A percentile compares a stretch with the other conserved stretches of the same genome.
Evolutionary conservation across 2,113 vertebrate genomes (phyloP).

Genomic region (Acrocephalus kingi): DNA sequence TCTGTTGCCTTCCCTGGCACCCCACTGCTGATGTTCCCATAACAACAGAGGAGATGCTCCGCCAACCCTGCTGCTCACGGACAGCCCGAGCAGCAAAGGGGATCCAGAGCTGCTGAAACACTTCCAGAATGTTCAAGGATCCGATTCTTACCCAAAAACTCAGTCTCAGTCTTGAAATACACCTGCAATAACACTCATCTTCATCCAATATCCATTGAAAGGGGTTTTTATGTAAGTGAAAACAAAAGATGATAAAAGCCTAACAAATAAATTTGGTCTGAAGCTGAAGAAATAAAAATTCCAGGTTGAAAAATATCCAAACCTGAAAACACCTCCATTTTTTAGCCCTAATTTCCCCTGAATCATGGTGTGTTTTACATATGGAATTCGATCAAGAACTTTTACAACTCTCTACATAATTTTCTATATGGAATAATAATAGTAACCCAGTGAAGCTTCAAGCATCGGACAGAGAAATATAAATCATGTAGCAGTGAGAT

Average conservation of each 20-base stretch:
- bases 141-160: background rate
- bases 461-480: background rate
- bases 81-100: background rate
- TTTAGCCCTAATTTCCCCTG: background rate
- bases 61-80: accelerated
- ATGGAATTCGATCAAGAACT: background rate
- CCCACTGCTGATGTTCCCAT: background rate
- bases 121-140: background rate
- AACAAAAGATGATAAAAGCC: background rate
- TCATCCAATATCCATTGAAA: background rate
- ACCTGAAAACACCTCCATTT: background rate
- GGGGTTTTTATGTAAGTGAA: background rate
- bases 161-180: background rate
- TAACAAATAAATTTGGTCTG: background rate
- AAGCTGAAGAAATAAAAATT: background rate
- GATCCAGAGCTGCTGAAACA: background rate
- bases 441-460: background rate
- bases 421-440: background rate
- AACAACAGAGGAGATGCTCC: conserved; percentile 4
- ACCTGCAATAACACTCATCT: background rate
- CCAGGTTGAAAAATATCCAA: background rate
- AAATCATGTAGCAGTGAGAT: background rate
- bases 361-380: background rate
- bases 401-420: background rate
- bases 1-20: background rate